phyloP scores from a whole-genome alignment of 2,888 invertebrate genomes.

The Erannis defoliaria region DNA sequence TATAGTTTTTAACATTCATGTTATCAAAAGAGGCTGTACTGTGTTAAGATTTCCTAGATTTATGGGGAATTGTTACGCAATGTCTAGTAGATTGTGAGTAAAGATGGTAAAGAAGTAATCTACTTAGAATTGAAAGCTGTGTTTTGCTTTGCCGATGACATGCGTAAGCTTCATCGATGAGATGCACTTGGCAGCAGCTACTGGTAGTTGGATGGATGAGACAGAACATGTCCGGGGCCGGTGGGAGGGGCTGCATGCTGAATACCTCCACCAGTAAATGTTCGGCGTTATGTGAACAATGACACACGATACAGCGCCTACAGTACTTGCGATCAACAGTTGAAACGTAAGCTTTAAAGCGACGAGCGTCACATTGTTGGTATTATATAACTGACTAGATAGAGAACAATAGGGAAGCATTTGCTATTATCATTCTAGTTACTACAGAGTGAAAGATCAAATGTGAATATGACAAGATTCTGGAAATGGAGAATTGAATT shows the following conservation, averaged over 20 bases:
- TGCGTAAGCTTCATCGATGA: constrained; percentile 28
- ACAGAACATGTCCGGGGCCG: constrained; percentile 17
- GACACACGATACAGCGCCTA: constrained; percentile 41
- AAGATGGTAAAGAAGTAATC: constrained; percentile 8
- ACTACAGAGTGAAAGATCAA: constrained; percentile 35
- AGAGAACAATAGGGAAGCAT: constrained; percentile 24
- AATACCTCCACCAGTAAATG: constrained; percentile 49
- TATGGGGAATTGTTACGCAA: constrained; percentile 24
- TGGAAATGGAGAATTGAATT: constrained; percentile 30
- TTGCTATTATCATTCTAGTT: constrained; percentile 36
- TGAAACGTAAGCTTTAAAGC: constrained; percentile 43
- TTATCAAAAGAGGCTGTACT: no score
- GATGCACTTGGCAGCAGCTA: constrained; percentile 22
- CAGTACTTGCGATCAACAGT: constrained; percentile 34
- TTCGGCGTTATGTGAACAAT: constrained; percentile 48
- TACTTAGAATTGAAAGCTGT: constrained; percentile 33
- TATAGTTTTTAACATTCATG: not conserved
- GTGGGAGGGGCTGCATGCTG: constrained; percentile 65
- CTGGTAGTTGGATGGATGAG: constrained; percentile 8
- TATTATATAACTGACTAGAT: constrained; percentile 26
- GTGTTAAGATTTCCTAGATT: constrained; percentile 11
- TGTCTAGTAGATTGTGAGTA: constrained; percentile 16
- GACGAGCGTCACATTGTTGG: constrained; percentile 28
- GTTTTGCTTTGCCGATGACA: constrained; percentile 15
- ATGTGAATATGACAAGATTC: constrained; percentile 34